Conservation (phyloP, 2,888 invertebrate genomes). For the Cephus rjabovi region DNA sequence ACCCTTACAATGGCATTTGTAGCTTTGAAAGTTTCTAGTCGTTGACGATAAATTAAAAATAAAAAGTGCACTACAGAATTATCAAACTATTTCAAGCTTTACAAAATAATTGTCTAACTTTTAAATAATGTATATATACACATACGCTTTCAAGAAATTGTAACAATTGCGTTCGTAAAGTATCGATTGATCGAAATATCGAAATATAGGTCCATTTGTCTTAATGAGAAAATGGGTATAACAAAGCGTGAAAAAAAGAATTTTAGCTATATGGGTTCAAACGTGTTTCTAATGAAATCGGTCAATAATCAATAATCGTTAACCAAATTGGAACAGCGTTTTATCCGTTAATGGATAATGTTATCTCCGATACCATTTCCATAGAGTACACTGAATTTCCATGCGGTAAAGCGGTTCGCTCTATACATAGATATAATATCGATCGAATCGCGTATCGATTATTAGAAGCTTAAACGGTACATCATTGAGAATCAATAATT, state of each 20-base stretch:
- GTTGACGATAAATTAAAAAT: background rate
- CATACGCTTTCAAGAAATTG: no score
- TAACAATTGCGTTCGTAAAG: no score
- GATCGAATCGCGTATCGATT: background rate
- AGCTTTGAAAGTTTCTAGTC: background rate
- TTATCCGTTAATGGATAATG: slow-evolving; percentile 49
- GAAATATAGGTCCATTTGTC: background rate
- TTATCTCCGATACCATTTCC: slow-evolving; percentile 31
- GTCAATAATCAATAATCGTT: slow-evolving; percentile 3
- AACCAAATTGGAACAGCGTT: slow-evolving; percentile 22
- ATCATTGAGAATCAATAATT: background rate
- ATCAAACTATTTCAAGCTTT: background rate
- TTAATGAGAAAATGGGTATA: background rate
- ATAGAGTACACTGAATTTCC: background rate
- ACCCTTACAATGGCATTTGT: background rate
- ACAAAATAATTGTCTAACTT: background rate
- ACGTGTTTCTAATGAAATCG: background rate
- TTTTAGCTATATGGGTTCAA: background rate
- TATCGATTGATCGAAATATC: background rate
- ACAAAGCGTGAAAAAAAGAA: background rate
- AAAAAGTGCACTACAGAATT: background rate
- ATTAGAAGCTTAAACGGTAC: background rate
- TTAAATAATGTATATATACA: background rate
- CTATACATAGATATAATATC: background rate
- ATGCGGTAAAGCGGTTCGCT: background rate